Evolutionary conservation across 2,113 vertebrate species (phyloP).

Genomic region (Oplegnathus fasciatus): DNA sequence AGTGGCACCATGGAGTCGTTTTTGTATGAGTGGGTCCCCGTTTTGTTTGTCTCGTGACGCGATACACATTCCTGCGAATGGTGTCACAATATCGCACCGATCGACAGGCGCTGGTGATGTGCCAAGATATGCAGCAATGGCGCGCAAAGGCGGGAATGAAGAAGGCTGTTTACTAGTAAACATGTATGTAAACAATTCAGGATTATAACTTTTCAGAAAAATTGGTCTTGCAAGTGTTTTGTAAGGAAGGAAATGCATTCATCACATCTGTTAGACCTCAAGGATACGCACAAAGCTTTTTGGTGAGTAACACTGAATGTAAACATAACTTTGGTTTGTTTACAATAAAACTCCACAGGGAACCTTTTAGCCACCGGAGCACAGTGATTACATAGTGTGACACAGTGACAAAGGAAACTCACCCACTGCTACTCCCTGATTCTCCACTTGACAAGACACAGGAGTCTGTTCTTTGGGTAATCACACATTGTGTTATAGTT

Average conservation of each 20-base stretch:
- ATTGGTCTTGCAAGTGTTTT: background rate
- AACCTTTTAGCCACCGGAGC: too few species aligned
- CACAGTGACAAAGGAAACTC: conserved; percentile 8
- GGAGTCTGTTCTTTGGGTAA: background rate
- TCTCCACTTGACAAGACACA: conserved; percentile 16
- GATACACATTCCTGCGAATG: too few species aligned
- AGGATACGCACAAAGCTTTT: background rate
- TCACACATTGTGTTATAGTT: background rate
- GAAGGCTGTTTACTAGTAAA: too few species aligned
- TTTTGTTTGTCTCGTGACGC: too few species aligned
- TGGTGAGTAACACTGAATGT: background rate
- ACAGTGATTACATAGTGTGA: background rate
- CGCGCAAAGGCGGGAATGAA: too few species aligned
- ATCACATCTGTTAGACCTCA: background rate
- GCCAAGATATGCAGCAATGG: too few species aligned
- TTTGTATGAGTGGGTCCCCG: too few species aligned
- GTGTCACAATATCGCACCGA: too few species aligned
- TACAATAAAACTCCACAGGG: background rate
- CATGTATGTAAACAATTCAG: too few species aligned
- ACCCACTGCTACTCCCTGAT: background rate
- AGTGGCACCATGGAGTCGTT: too few species aligned
- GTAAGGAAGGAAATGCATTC: background rate
- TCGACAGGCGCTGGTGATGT: too few species aligned
- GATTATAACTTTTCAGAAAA: too few species aligned
- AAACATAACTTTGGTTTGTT: background rate